A percentile compares a stretch with the other conserved stretches of the same genome.
These are phyloP conservation scores for Lycia hirtaria DNA, from an alignment of 2,888 invertebrate genomes.

Conservation along the genomic window DNA sequence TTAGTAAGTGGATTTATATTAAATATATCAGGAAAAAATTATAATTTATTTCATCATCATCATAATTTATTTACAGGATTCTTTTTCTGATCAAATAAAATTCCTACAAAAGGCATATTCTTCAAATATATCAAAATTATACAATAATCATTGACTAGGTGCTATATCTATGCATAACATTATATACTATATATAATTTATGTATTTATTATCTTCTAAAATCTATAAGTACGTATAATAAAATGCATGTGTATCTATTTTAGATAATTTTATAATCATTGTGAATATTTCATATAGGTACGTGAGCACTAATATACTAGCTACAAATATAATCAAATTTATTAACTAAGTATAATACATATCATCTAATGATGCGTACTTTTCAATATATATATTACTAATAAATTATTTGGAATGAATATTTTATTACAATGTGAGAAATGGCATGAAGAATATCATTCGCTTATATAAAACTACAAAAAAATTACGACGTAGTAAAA, in stretches of 20 bases:
- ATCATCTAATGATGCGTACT: slow-evolving; percentile 14
- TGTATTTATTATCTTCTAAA: slow-evolving; percentile 14
- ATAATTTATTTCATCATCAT: slow-evolving; percentile 29
- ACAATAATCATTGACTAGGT: slow-evolving; percentile 43
- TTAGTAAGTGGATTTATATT: slow-evolving; percentile 79
- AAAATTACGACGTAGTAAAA: background rate
- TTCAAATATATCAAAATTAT: slow-evolving; percentile 32
- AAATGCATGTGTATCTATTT: slow-evolving; percentile 25
- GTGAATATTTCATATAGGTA: slow-evolving; percentile 29
- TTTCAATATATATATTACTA: background rate
- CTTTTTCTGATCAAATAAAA: slow-evolving; percentile 35
- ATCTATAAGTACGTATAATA: slow-evolving; percentile 37
- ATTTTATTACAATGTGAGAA: slow-evolving; percentile 2
- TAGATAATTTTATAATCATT: slow-evolving; percentile 35
- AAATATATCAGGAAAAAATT: slow-evolving; percentile 40
- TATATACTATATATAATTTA: too few relatives aligned
- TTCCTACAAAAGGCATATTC: slow-evolving; percentile 38
- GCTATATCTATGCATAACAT: slow-evolving; percentile 38
- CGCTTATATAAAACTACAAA: slow-evolving; percentile 3
- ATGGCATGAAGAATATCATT: background rate
- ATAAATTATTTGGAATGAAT: background rate
- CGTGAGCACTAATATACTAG: slow-evolving; percentile 32
- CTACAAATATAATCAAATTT: slow-evolving; percentile 18
- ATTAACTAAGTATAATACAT: background rate
- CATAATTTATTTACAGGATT: slow-evolving; percentile 34